phyloP scores from a whole-genome alignment of 1,140 invertebrate genomes.

The Portunus trituberculatus region DNA sequence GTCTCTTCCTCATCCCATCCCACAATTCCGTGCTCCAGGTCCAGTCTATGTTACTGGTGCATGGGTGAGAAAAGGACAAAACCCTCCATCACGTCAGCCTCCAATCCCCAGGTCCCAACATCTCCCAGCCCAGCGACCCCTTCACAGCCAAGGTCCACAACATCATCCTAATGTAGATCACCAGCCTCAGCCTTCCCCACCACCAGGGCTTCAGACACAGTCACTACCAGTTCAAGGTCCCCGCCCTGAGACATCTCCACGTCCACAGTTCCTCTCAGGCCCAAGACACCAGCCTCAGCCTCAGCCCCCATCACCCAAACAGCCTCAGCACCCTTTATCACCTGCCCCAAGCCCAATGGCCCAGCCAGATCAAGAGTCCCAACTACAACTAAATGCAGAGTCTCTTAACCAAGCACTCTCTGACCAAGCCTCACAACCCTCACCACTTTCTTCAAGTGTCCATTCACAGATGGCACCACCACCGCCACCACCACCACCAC shows the following conservation, averaged over 20 bases:
- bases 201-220: neutral
- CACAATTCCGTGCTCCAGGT: neutral
- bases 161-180: neutral
- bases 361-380: neutral
- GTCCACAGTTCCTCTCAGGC: neutral
- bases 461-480: too few species aligned
- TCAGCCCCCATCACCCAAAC: neutral
- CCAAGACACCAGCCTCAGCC: slow-evolving; percentile 47
- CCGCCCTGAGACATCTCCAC: neutral
- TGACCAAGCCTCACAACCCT: too few species aligned
- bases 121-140: neutral
- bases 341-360: neutral
- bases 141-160: neutral
- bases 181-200: neutral
- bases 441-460: too few species aligned
- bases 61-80: neutral
- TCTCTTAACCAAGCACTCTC: too few species aligned
- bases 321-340: slow-evolving; percentile 30
- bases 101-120: neutral
- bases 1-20: slow-evolving; percentile 21
- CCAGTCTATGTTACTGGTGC: neutral
- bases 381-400: too few species aligned
- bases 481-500: too few species aligned
- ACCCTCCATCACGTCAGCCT: neutral
- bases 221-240: neutral